Evolutionary conservation across 2,113 vertebrate genomes (phyloP), one percentile per base, ranked within the genome.

Genomic region (Engystomops pustulosus): DNA sequence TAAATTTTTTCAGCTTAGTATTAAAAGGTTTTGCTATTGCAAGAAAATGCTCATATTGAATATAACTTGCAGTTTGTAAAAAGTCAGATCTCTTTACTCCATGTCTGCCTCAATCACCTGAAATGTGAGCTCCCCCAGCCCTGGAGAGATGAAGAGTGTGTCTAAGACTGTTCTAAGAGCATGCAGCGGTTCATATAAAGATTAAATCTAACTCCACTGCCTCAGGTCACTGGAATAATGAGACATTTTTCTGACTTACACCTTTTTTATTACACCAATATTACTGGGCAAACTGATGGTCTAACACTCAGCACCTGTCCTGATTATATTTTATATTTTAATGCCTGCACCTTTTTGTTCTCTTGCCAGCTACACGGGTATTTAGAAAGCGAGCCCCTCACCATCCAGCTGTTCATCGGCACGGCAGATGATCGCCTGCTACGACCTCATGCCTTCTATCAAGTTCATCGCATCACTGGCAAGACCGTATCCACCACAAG

Each of bases 361-460:
- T 93, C 87, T 92, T 86, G 86, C 88, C 95, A 98, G 97, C 95
- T 97, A 67, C 96, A 97, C 0, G 97, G 96, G 83, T 97, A 97
- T 93, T 90, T 96, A 91, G 96, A 98, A 88, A 98, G 90, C 0
- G 96, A 97, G 90, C 96, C 97, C 0, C 96, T 98, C 87, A 97
- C 95, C 2, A 94, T 99, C 79, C 97, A 99, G 96, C 95, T 99
- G 89, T 99, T 99, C 95, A 99, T 99, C 0, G 97, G 97, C 88
- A 99, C 97, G 0, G 97, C 97, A 60, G 97, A 99, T 51, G 97
- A 99, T 93, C 96, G 97, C 89, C 94, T 98, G 91, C 94, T 99
- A 91, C 91, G 97, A 85, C 97, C 97, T 17, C 97, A 99, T 81
- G 97, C 97, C 89, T 99, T 99, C 95, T 99, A 99, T 93, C 97